These are phyloP conservation scores for Entomobrya multifasciata DNA, from an alignment of 2,888 invertebrate genomes.

Conservation along the genomic window DNA sequence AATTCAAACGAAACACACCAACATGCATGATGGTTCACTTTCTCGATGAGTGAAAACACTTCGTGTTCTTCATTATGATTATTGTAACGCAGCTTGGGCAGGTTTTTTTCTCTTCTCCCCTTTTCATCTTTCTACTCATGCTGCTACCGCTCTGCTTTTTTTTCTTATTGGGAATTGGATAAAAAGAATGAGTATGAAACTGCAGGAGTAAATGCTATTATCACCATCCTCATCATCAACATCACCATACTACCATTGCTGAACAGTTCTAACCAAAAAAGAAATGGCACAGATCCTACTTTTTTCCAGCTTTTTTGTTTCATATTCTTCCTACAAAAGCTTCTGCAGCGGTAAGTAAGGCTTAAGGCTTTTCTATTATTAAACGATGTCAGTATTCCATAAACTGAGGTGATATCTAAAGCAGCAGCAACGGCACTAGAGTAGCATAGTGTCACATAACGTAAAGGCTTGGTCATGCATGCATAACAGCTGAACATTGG, in stretches of 20 bases:
- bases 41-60: conserved; percentile 5
- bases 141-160: no score
- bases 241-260: conserved; percentile 2
- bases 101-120: conserved; percentile 30
- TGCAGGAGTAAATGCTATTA: conserved; percentile 22
- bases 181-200: conserved; percentile 24
- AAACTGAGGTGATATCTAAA: not conserved
- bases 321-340: no score
- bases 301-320: not conserved
- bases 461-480: conserved; percentile 20
- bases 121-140: no score
- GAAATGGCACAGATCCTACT: not conserved
- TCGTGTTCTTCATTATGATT: conserved; percentile 17
- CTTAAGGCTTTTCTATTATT: conserved; percentile 20
- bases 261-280: conserved; percentile 15
- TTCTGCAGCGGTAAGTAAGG: not conserved
- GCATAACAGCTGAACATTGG: conserved; percentile 32
- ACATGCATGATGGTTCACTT: not conserved
- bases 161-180: conserved; percentile 34
- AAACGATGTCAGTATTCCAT: not conserved
- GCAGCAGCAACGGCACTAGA: not conserved
- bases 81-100: conserved; percentile 45
- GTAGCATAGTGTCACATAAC: conserved; percentile 3
- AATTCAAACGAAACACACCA: conserved; percentile 17
- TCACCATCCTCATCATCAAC: conserved; percentile 2